These are phyloP conservation scores for Pseudocheirus occidentalis DNA, from an alignment of 2,797 vertebrate genomes.

Conservation along the genomic window DNA sequence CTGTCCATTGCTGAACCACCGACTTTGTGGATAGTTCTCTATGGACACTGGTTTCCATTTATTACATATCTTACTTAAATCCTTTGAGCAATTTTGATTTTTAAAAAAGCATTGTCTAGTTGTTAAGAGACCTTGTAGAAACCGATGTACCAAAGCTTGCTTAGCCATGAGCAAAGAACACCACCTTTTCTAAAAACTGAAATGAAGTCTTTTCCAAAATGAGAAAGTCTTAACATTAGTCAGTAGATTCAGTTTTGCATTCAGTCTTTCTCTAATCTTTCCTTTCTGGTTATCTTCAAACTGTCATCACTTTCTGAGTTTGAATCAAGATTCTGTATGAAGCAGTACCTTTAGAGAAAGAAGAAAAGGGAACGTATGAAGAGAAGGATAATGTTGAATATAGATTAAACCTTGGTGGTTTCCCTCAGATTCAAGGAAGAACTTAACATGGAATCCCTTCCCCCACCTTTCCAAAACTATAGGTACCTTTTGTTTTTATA, in stretches of 20 bases:
- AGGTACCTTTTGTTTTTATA: not conserved
- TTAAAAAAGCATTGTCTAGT: not conserved
- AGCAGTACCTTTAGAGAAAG: not conserved
- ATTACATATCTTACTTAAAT: not conserved
- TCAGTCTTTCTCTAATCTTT: fast-evolving
- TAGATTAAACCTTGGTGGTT: not conserved
- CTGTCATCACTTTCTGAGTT: not conserved
- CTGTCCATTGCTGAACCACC: not conserved
- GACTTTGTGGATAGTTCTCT: not conserved
- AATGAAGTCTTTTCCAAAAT: not conserved
- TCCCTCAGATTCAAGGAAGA: not conserved
- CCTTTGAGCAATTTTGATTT: not conserved
- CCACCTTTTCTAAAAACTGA: too few species aligned
- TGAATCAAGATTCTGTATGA: not conserved
- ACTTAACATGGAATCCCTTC: conserved; percentile 8
- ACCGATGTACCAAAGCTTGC: not conserved
- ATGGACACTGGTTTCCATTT: not conserved
- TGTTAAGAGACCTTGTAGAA: not conserved
- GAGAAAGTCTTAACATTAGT: not conserved
- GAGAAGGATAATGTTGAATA: too few species aligned
- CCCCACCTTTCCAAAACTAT: not conserved
- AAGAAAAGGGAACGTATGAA: not conserved
- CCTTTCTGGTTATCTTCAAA: not conserved
- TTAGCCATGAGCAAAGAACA: not conserved
- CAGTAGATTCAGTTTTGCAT: not conserved